A percentile compares a stretch with the other conserved stretches of the same genome.
These are phyloP conservation scores for Clusia tigrina DNA, from an alignment of 2,888 invertebrate genomes.

Conservation along the genomic window DNA sequence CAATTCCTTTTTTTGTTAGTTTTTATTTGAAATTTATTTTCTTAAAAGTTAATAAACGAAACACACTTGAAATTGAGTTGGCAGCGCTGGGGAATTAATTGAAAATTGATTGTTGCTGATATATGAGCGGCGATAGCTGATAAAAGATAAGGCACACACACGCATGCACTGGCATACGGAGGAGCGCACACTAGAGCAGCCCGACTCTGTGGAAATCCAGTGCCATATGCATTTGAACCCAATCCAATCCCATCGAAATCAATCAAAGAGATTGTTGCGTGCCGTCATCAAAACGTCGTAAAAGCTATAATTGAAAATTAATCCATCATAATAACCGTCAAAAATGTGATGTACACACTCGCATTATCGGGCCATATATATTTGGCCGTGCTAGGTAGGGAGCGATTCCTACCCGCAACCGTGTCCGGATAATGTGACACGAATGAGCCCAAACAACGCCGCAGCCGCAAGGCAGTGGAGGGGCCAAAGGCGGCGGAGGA, in stretches of 20 bases:
- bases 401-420: neutral
- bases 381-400: neutral
- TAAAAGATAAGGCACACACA: neutral
- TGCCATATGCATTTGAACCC: slow-evolving; percentile 8
- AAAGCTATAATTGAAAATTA: slow-evolving; percentile 59
- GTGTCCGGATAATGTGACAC: slow-evolving; percentile 5
- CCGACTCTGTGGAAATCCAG: neutral
- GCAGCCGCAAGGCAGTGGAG: neutral
- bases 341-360: slow-evolving; percentile 35
- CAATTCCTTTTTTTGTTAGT: too few species aligned
- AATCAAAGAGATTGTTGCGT: neutral
- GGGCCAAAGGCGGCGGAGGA: too few species aligned
- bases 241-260: slow-evolving; percentile 13
- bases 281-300: slow-evolving; percentile 7
- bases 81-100: slow-evolving; percentile 51
- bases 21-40: slow-evolving; percentile 22
- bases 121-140: slow-evolving; percentile 32
- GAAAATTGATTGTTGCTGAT: slow-evolving; percentile 56
- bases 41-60: neutral
- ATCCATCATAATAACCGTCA: slow-evolving; percentile 63
- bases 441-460: slow-evolving; percentile 9
- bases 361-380: too few species aligned
- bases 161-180: neutral
- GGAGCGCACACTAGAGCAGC: neutral
- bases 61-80: neutral